phyloP scores from a whole-genome alignment of 2,888 invertebrate species.

The Caradrina clavipalpis region DNA sequence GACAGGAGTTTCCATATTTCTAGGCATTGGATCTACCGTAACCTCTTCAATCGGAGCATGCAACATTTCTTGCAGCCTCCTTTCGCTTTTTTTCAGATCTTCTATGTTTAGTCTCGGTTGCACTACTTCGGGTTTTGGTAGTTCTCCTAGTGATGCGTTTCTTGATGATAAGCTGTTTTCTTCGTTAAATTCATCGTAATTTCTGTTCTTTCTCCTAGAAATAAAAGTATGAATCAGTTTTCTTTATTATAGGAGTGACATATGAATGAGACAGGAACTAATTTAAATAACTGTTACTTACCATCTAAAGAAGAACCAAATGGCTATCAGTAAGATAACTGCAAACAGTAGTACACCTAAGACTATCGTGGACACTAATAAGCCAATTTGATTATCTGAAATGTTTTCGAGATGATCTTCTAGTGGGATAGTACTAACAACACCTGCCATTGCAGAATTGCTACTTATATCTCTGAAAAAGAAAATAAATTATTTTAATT shows the following conservation, averaged over 20 bases:
- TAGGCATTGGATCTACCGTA: conserved; percentile 61
- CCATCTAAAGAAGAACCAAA: conserved; percentile 84
- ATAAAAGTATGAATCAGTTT: conserved; percentile 58
- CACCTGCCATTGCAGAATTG: conserved; percentile 71
- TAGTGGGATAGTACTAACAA: conserved; percentile 78
- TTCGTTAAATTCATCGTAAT: conserved; percentile 80
- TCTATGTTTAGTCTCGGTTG: conserved; percentile 82
- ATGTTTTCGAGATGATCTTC: conserved; percentile 83
- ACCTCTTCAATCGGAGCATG: conserved; percentile 75
- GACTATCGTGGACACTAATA: conserved; percentile 84
- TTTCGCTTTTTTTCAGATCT: conserved; percentile 83
- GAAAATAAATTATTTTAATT: conserved; percentile 15
- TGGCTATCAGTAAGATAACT: conserved; percentile 75
- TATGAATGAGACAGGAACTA: conserved; percentile 35
- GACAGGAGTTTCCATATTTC: conserved; percentile 57
- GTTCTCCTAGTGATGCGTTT: conserved; percentile 68
- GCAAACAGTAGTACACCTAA: conserved; percentile 82
- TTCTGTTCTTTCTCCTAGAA: conserved; percentile 76
- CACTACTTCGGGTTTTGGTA: conserved; percentile 69
- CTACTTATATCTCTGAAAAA: conserved; percentile 82
- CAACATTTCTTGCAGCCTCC: conserved; percentile 82
- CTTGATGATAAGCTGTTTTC: conserved; percentile 77
- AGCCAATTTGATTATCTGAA: conserved; percentile 78
- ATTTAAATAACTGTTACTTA: conserved; percentile 75
- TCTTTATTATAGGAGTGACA: conserved; percentile 52